Base-by-base conservation (phyloP, 2,888 invertebrate species). In the Sabatieria punctata region DNA sequence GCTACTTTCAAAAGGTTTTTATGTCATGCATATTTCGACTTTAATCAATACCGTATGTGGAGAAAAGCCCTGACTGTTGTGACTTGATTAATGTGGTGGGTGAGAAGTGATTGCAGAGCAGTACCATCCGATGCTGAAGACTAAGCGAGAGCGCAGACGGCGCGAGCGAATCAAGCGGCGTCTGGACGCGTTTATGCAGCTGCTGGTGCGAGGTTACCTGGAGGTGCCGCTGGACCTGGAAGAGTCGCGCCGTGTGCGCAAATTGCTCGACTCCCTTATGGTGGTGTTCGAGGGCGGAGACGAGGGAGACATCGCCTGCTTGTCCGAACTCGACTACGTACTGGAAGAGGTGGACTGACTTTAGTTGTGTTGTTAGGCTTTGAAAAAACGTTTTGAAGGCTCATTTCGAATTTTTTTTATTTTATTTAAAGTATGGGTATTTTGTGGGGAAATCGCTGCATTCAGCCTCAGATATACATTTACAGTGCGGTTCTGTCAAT, bases 121-220 rank as follows among this genome's bases (percentile, higher is more conserved):
- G 15, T 49, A 50, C 24, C 48, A 50, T 22, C 50, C 50, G 35
- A 25, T 41, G 33, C 24, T 43, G 22, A 22, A 39, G 26, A 26
- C 36, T 13, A 25, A 30, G 25, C 8, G 27, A 6, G 47, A 45
- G 6, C 19, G n/a, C n/a, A n/a, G n/a, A n/a, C n/a, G n/a, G n/a
- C n/a, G n/a, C n/a, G n/a, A n/a, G n/a, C n/a, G n/a, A n/a, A n/a
- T n/a, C n/a, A n/a, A n/a, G n/a, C n/a, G n/a, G n/a, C 38, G 38
- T 8, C 38, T 41, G 15, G 21, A 33, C 25, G 35, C 21, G n/a
- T 46, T 46, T 27, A 42, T 47, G 48, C 48, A 50, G 23, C 43
- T 51, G 33, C 42, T 51, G n/a, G 51, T 51, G 13, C 33, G 45
- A 11, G 51, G 51, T 8, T 49, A 45, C 47, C 44, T 46, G 40